These are phyloP conservation scores for Apteryx owenii DNA, from an alignment of 2,113 vertebrate genomes.

Conservation along the genomic window DNA sequence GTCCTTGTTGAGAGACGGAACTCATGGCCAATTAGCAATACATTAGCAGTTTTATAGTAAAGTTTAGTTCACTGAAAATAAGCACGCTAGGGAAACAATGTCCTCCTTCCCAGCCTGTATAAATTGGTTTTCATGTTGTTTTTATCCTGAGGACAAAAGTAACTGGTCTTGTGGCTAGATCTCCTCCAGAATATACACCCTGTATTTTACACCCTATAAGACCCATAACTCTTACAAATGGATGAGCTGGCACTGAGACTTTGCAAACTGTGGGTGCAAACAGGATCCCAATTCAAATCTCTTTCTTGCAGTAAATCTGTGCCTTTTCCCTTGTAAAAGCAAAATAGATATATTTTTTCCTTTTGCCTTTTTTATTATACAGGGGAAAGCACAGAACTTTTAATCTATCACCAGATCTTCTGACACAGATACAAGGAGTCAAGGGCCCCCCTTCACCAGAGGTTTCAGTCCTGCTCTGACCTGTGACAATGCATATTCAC, in stretches of 20 bases:
- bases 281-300: not conserved
- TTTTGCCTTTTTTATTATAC: not conserved
- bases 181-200: not conserved
- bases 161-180: not conserved
- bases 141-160: not conserved
- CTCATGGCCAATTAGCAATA: not conserved
- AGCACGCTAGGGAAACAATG: not conserved
- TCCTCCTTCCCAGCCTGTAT: not conserved
- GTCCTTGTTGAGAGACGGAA: not conserved
- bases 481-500: not conserved
- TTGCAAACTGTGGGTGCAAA: not conserved
- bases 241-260: not conserved
- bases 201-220: not conserved
- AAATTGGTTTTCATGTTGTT: constrained; percentile 1
- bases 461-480: not conserved
- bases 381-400: not conserved
- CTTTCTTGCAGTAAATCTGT: not conserved
- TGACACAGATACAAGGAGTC: not conserved
- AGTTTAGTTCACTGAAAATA: not conserved
- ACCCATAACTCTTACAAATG: not conserved
- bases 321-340: not conserved
- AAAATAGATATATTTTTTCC: not conserved
- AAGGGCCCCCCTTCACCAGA: not conserved
- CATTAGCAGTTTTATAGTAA: not conserved
- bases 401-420: not conserved